Evolutionary conservation across 2,113 vertebrate genomes (phyloP).

Genomic region (Mastomys coucha): DNA sequence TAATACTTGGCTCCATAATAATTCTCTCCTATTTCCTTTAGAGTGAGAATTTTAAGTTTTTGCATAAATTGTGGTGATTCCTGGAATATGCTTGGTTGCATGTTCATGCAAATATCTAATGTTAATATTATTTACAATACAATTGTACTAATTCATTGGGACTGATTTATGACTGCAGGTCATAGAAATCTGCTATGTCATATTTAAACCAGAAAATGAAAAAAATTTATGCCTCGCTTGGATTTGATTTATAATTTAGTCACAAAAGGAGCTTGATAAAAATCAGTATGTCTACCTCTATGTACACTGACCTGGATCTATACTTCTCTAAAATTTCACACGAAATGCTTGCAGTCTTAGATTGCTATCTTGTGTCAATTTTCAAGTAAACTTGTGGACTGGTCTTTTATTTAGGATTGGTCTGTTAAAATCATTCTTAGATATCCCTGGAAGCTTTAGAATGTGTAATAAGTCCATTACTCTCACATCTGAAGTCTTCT

Average conservation of each 20-base stretch:
- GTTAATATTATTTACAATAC: not conserved
- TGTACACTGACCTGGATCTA: not conserved
- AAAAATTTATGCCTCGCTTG: not conserved
- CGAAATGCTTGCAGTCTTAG: not conserved
- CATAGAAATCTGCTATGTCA: not conserved
- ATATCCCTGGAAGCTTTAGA: not conserved
- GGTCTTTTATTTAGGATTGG: not conserved
- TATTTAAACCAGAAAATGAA: conserved; percentile 27
- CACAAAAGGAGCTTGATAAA: not conserved
- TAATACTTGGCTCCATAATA: not conserved
- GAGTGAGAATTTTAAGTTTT: not conserved
- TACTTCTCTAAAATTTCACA: not conserved
- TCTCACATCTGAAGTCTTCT: not conserved
- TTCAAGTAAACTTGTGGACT: not conserved
- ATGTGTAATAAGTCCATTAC: not conserved
- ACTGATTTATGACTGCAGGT: not conserved
- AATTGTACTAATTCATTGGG: not conserved
- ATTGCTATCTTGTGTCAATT: not conserved
- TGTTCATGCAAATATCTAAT: not conserved
- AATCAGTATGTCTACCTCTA: not conserved
- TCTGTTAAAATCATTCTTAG: not conserved
- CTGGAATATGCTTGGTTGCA: not conserved
- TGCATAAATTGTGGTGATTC: not conserved
- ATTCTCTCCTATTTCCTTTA: too few species aligned
- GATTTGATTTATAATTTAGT: not conserved